Conservation (phyloP, 2,797 vertebrate species). For the Typhlichthys eigenmanni region DNA sequence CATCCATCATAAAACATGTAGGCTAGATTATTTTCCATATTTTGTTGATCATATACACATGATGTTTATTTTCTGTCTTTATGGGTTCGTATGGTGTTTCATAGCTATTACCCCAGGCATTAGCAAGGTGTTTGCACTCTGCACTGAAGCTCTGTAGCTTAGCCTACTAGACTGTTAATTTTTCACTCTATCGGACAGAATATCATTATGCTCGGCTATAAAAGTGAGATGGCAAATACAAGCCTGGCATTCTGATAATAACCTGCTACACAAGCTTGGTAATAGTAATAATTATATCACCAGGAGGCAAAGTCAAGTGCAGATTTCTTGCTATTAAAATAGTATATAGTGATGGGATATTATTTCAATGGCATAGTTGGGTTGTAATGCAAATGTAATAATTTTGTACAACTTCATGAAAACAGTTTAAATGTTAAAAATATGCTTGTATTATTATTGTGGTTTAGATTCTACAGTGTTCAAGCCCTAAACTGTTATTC, state of each 20-base stretch:
- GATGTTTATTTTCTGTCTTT: constrained; percentile 54
- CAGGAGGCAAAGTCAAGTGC: constrained; percentile 52
- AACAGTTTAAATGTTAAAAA: no score
- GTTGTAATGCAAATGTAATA: not conserved
- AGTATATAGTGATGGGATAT: constrained; percentile 3
- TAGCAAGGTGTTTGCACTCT: constrained; percentile 66
- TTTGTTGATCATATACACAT: no score
- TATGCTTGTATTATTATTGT: no score
- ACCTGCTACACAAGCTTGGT: constrained; percentile 57
- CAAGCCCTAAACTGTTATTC: no score
- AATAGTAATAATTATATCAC: constrained; percentile 67
- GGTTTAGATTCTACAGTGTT: no score
- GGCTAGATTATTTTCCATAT: constrained; percentile 49
- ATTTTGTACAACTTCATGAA: no score
- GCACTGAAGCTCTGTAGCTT: constrained; percentile 57
- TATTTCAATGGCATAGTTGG: constrained; percentile 25
- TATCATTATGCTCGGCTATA: constrained; percentile 68
- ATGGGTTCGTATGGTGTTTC: constrained; percentile 56
- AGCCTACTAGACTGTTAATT: constrained; percentile 68
- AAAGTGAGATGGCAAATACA: constrained; percentile 65
- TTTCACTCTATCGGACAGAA: constrained; percentile 68
- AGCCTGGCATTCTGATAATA: constrained; percentile 56
- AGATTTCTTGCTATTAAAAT: constrained; percentile 41
- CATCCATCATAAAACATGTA: constrained; percentile 40
- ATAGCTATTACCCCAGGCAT: constrained; percentile 68